Base-by-base conservation (phyloP, 2,113 vertebrate genomes). In the Fulmarus glacialis region DNA sequence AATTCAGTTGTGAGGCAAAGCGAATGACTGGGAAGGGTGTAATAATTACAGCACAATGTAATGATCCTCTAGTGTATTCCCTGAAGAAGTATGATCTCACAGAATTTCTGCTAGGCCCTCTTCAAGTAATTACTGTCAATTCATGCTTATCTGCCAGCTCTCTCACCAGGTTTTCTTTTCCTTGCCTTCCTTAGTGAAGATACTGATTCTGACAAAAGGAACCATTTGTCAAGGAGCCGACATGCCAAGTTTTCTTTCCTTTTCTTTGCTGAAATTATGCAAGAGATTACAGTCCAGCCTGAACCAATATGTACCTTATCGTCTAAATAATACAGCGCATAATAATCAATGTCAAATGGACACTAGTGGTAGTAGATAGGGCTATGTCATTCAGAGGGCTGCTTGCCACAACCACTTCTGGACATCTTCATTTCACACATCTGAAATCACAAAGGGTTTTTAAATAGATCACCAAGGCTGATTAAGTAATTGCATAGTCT, bases 111-210 rank as follows among this genome's bases (percentile, higher is more conserved):
- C 82, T 73, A 92, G 93, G 87, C 66, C 87, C 24, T 87, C 73
- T 94, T 96, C 91, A 89, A 96, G 92, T 97, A 97, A 97, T 97
- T 98, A 96, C 90, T 94, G 90, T 96, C 96, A 96, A 95, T 95
- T 96, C 85, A 80, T 85, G 94, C 94, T 98, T 98, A 97, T 97
- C 97, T 95, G 87, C 85, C 75, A 93, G 89, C 71, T 96, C 94
- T 92, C 91, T 96, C 82, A 75, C 74, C 67, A 89, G 80, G 66
- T 93, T 96, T 93, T 80, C 70, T 66, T 72, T 74, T 81, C 24
- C 73, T 83, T 85, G 47, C 87, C 82, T 97, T 83, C 48, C 50
- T 95, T 89, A 78, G 14, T 68, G 64, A 94, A 97, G 96, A 96
- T 97, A 96, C 90, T n/a, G 71, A 85, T 85, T 96, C 58, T 95